These are phyloP conservation scores for Sylvilagus floridanus DNA, from an alignment of 2,797 vertebrate genomes.

Conservation along the genomic window DNA sequence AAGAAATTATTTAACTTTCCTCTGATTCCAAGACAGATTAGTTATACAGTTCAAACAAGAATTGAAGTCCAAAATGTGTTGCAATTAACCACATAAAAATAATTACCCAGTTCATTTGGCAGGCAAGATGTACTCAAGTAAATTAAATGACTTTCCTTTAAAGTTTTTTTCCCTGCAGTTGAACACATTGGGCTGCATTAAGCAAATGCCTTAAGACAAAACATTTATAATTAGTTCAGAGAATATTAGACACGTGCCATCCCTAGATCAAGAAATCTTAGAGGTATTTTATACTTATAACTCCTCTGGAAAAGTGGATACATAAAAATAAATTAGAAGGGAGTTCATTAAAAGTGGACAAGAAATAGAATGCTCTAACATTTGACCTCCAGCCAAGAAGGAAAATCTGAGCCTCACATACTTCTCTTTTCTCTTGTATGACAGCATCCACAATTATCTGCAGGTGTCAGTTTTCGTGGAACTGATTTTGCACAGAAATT, in stretches of 20 bases:
- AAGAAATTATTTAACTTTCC: background rate
- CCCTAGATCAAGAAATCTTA: background rate
- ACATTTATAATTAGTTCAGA: background rate
- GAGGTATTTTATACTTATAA: background rate
- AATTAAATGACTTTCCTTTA: background rate
- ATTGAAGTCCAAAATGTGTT: background rate
- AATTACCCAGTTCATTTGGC: background rate
- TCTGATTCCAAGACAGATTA: background rate
- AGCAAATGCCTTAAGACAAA: background rate
- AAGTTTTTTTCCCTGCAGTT: background rate
- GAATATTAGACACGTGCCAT: background rate
- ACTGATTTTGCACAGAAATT: background rate
- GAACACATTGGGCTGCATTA: background rate
- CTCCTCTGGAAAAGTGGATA: background rate
- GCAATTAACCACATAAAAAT: slow-evolving; percentile 12
- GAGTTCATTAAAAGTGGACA: background rate
- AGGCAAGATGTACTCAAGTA: background rate
- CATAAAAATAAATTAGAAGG: background rate
- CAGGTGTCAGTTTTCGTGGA: background rate
- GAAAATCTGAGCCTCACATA: background rate
- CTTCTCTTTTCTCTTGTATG: background rate
- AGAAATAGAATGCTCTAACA: background rate
- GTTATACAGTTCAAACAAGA: background rate
- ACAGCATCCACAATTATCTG: background rate
- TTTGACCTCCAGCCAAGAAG: background rate